Base-by-base conservation (phyloP, 2,797 vertebrate species). In the Myoxocephalus aenaeus region DNA sequence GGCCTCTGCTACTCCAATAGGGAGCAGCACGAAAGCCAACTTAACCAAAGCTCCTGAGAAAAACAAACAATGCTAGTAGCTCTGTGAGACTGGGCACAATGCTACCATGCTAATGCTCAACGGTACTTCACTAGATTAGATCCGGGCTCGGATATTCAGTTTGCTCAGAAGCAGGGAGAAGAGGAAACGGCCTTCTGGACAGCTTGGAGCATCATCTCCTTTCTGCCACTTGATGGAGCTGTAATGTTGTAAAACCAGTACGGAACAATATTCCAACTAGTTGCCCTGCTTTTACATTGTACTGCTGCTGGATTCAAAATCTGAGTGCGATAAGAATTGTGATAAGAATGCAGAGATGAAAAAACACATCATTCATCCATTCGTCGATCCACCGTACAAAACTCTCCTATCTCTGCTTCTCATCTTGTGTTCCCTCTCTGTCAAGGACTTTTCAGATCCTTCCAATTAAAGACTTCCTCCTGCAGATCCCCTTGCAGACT, bases 381-480 rank as follows among this genome's bases (percentile, higher is more conserved):
- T 3, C 46, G 17, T 51, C n/a, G 48, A 32, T 36, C 44, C 65
- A 29, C 13, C 6, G 2, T 0, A 1, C 17, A 64, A 3, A 40
- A 44, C 50, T 77, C 32, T 62, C 38, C 65, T 65, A 81, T 86
- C 81, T 81, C 51, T 54, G 56, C 54, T 73, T 56, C 67, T 59
- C 68, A 79, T 88, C 84, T 82, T 46, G 36, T 74, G 48, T 67
- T 75, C 61, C 79, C 65, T 69, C 36, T 34, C 77, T 79, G 82
- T 85, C 83, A 84, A 70, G 82, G 69, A 79, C 87, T 75, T 86
- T 88, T 90, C 86, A 89, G 70, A 86, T 86, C 82, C 82, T 92
- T 89, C 76, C 76, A 92, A 87, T 92, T 92, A 89, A 87, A 83
- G 72, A 81, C 91, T 89, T 89, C 85, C 87, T 68, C 36, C 70